phyloP scores from a whole-genome alignment of 2,113 vertebrate genomes.

The Bufo bufo region DNA sequence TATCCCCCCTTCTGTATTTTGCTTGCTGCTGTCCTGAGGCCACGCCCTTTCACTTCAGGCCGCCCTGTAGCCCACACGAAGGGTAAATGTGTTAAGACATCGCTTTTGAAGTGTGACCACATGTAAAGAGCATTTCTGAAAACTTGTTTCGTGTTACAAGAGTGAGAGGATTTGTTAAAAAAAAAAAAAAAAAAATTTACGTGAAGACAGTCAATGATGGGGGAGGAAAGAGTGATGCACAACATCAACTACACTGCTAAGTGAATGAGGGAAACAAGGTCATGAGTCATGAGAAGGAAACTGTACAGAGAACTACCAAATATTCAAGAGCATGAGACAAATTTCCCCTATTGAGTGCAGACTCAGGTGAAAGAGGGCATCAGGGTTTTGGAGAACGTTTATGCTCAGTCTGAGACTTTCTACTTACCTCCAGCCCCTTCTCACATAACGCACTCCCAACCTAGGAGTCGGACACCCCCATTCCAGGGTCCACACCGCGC shows the following conservation, averaged over 20 bases:
- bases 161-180: neutral
- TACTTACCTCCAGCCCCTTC: neutral
- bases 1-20: neutral
- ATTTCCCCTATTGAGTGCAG: neutral
- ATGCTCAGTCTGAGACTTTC: neutral
- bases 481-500: too few species aligned
- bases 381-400: neutral
- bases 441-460: too few species aligned
- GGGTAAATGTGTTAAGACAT: slow-evolving; percentile 21
- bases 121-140: slow-evolving; percentile 37
- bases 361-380: neutral
- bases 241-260: neutral
- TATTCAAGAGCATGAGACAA: neutral
- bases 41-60: neutral
- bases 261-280: neutral
- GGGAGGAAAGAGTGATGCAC: neutral
- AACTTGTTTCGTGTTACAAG: slow-evolving; percentile 21
- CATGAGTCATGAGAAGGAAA: neutral
- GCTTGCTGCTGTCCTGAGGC: neutral
- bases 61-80: neutral
- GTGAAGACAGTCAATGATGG: neutral
- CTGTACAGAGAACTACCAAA: neutral
- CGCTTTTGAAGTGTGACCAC: neutral
- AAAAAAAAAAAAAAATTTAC: neutral
- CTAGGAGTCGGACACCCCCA: too few species aligned